Conservation (phyloP, 2,888 invertebrate genomes). For the Ennomos fuscantarius region DNA sequence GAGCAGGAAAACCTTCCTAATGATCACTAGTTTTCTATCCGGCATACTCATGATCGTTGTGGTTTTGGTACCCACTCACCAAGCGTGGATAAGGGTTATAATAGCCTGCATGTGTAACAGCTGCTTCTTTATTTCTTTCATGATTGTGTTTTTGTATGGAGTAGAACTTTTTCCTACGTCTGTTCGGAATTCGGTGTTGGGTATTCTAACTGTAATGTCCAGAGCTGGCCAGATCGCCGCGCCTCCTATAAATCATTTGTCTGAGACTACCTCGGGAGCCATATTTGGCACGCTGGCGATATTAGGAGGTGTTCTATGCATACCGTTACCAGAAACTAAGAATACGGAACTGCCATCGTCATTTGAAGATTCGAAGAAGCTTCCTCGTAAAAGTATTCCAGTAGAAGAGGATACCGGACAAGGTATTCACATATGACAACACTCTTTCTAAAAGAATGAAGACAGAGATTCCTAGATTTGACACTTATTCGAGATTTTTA, state of each 20-base stretch:
- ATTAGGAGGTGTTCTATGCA: conserved; percentile 86
- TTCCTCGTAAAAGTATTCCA: conserved; percentile 27
- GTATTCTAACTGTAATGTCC: conserved; percentile 91
- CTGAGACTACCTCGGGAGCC: conserved; percentile 55
- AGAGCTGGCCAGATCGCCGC: conserved; percentile 92
- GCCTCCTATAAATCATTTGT: conserved; percentile 89
- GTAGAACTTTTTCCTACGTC: conserved; percentile 95
- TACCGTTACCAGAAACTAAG: conserved; percentile 87
- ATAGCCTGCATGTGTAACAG: conserved; percentile 90
- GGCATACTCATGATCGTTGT: conserved; percentile 63
- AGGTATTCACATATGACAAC: background rate
- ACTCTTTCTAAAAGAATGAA: too few species aligned
- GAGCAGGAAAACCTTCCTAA: conserved; percentile 86
- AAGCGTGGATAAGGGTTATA: conserved; percentile 78
- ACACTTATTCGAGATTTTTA: too few species aligned
- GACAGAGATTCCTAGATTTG: too few species aligned
- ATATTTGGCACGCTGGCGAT: conserved; percentile 88
- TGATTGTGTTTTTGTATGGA: conserved; percentile 92
- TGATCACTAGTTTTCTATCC: conserved; percentile 78
- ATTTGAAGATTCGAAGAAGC: conserved; percentile 56
- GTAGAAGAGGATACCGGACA: background rate
- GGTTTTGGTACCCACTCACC: conserved; percentile 50
- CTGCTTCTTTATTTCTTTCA: conserved; percentile 92
- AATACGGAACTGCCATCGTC: conserved; percentile 62
- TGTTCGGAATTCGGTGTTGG: conserved; percentile 92